A percentile compares a stretch with the other conserved stretches of the same genome.
Evolutionary conservation across 2,113 vertebrate species (phyloP).

Genomic region (Caracal caracal): DNA sequence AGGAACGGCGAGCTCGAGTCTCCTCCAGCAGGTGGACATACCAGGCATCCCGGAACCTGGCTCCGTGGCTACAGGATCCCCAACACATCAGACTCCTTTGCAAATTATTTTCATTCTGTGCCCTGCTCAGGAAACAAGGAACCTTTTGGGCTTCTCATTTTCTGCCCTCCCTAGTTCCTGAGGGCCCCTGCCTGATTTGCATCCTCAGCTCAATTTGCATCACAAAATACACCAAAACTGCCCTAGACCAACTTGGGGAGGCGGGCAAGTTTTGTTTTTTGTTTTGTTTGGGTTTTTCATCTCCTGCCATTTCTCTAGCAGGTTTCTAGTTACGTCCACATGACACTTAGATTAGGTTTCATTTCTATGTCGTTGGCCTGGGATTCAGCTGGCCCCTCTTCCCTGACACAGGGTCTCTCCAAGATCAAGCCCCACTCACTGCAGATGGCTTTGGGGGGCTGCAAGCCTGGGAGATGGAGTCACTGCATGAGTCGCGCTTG

Average conservation of each 20-base stretch:
- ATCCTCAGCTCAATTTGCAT: slow-evolving; percentile 61
- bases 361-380: slow-evolving; percentile 43
- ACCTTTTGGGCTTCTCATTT: not conserved
- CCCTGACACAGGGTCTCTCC: slow-evolving; percentile 35
- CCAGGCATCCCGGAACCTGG: not conserved
- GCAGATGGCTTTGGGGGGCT: slow-evolving; percentile 24
- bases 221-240: slow-evolving; percentile 71
- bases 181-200: slow-evolving; percentile 77
- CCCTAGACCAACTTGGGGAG: slow-evolving; percentile 53
- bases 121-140: slow-evolving; percentile 6
- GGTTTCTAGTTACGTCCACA: slow-evolving; percentile 79
- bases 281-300: slow-evolving; percentile 71
- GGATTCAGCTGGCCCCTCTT: not conserved
- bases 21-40: not conserved
- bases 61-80: not conserved
- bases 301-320: slow-evolving; percentile 75
- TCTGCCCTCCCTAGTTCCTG: not conserved
- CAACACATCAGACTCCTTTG: not conserved
- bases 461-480: not conserved
- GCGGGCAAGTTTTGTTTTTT: slow-evolving; percentile 63
- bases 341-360: slow-evolving; percentile 82
- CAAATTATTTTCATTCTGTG: not conserved
- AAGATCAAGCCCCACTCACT: slow-evolving; percentile 1
- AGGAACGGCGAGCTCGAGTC: not conserved
- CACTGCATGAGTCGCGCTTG: not conserved